A percentile compares a stretch with the other conserved stretches of the same genome.
phyloP scores from a whole-genome alignment of 2,113 vertebrate genomes.

The Opisthocomus hoazin region DNA sequence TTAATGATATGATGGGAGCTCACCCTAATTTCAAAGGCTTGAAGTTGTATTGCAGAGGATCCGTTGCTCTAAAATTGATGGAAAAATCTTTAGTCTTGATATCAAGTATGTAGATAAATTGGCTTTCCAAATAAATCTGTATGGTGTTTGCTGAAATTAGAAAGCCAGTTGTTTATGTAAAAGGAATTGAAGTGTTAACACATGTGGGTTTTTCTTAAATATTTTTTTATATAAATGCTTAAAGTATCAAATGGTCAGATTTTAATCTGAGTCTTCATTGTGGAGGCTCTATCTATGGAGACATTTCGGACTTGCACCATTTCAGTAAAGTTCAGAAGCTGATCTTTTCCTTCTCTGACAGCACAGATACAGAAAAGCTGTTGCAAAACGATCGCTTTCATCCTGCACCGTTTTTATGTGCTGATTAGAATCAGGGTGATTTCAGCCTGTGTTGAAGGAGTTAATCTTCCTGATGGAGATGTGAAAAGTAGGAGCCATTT shows the following conservation, averaged over 20 bases:
- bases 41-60: background rate
- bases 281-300: background rate
- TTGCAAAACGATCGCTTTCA: slow-evolving; percentile 19
- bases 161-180: background rate
- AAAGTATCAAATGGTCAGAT: background rate
- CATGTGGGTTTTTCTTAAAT: background rate
- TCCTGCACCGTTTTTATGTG: background rate
- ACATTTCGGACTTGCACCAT: background rate
- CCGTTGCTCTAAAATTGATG: background rate
- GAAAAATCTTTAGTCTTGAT: background rate
- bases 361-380: background rate
- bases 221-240: background rate
- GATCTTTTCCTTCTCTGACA: background rate
- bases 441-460: slow-evolving; percentile 57
- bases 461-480: slow-evolving; percentile 71
- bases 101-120: background rate
- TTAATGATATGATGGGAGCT: background rate
- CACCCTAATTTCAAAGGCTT: background rate
- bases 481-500: slow-evolving; percentile 64
- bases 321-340: background rate
- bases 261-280: background rate
- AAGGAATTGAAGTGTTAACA: background rate
- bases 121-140: background rate
- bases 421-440: slow-evolving; percentile 38
- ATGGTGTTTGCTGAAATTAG: background rate